Base-by-base conservation (phyloP, 1,140 invertebrate genomes). In the Drosophila suzukii region DNA sequence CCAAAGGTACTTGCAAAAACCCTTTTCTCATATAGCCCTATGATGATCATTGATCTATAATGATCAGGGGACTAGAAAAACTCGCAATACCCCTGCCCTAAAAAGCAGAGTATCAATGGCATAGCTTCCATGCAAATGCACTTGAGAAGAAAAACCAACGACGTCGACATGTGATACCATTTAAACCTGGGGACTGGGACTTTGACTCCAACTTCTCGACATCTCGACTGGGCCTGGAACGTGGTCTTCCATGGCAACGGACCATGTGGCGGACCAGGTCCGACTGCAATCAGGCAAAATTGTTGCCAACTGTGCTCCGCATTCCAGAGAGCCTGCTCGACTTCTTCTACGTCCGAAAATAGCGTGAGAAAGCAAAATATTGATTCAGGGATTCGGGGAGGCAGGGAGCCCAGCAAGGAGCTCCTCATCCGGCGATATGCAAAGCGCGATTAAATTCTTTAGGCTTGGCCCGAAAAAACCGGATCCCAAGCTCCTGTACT, bases 331-430 rank as follows among this genome's bases (percentile, higher is more conserved):
- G 68, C 54, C 59, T 80, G 38, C 57, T 53, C 78, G 58, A 81
- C 81, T 83, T 62, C 70, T 79, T 55, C 71, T 59, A 11, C 39
- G 32, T 71, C 65, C 65, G 38, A 63, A 77, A 63, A 81, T 90
- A 90, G 83, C 88, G 88, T 90, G 88, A 90, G 88, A 90, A 90
- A 91, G 88, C 41, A 91, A 91, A 90, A 90, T 90, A 90, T 90
- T 90, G 88, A 90, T 91, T 91, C 83, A 83, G 68, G 62, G 70
- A 72, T 54, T 15, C 53, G n/a, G 12, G 41, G 57, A 39, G 36
- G 17, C 50, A 15, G 13, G 30, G 30, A 32, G 30, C 32, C 32
- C 54, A 20, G 17, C 30, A 46, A 50, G 57, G 58, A 60, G 41
- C 50, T 15, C 13, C 50, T 53, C 32, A 51, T 51, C 41, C 49